These are phyloP conservation scores for Cyclina sinensis DNA, from an alignment of 1,140 invertebrate species.

Conservation along the genomic window DNA sequence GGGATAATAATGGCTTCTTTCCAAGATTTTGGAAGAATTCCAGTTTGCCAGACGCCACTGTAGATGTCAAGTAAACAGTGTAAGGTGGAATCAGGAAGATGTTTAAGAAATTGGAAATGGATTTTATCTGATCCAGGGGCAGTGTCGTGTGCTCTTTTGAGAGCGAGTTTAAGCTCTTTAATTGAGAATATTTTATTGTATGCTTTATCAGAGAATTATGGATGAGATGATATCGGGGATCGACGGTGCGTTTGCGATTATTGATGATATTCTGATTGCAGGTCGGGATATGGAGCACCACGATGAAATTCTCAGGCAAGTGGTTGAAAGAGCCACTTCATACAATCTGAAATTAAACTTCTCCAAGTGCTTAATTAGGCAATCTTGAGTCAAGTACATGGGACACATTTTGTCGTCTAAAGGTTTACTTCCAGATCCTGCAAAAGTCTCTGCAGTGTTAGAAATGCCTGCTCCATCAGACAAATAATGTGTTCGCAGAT, in stretches of 20 bases:
- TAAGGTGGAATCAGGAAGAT: no score
- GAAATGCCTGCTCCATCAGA: slow-evolving; percentile 63
- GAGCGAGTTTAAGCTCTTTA: no score
- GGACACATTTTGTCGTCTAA: slow-evolving; percentile 80
- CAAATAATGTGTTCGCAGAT: slow-evolving; percentile 50
- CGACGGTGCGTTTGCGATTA: slow-evolving; percentile 71
- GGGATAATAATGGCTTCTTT: no score
- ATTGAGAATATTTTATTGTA: no score
- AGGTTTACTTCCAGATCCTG: slow-evolving; percentile 84
- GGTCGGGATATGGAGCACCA: slow-evolving; percentile 64
- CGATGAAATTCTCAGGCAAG: slow-evolving; percentile 71
- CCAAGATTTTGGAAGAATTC: no score
- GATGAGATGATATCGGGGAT: slow-evolving; percentile 80
- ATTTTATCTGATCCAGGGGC: no score
- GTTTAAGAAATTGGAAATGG: no score
- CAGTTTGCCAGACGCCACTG: no score
- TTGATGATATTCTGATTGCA: slow-evolving; percentile 83
- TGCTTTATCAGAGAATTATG: slow-evolving; percentile 86
- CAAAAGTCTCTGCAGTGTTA: slow-evolving; percentile 83
- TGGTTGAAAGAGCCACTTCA: slow-evolving; percentile 83
- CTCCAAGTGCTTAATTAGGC: slow-evolving; percentile 66
- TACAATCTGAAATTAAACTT: slow-evolving; percentile 73
- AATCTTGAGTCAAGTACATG: slow-evolving; percentile 63
- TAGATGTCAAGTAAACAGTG: no score
- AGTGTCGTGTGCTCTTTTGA: no score